Conservation (phyloP, 2,797 vertebrate genomes). For the Poeciliopsis turneri region DNA sequence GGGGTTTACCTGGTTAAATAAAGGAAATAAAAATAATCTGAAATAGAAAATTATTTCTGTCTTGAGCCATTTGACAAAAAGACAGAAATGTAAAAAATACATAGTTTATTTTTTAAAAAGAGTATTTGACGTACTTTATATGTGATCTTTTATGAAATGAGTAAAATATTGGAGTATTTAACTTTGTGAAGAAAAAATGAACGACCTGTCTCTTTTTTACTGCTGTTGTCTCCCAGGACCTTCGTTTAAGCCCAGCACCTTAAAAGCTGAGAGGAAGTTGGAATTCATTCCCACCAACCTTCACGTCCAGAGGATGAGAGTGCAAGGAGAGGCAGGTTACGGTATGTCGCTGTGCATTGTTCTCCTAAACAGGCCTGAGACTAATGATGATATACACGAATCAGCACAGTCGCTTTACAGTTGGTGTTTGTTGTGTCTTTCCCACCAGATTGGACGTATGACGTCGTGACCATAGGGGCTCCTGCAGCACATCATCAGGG, state of each 20-base stretch:
- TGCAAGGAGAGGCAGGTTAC: slow-evolving; percentile 94
- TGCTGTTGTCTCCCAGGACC: slow-evolving; percentile 81
- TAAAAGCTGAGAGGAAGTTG: slow-evolving; percentile 95
- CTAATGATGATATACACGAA: not conserved
- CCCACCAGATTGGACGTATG: slow-evolving; percentile 91
- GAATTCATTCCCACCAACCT: slow-evolving; percentile 98
- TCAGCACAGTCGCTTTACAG: not conserved
- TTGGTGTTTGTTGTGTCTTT: not conserved
- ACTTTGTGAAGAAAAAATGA: not conserved
- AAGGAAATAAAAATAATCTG: not conserved
- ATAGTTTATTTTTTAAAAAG: not conserved
- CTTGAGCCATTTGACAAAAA: not conserved
- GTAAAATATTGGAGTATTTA: not conserved
- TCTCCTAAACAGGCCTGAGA: not conserved
- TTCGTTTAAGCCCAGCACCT: slow-evolving; percentile 96
- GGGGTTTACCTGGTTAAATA: too few relatives aligned
- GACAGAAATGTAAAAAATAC: not conserved
- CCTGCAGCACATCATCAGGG: slow-evolving; percentile 98
- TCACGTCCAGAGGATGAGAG: slow-evolving; percentile 97
- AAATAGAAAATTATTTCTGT: not conserved
- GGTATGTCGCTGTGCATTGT: slow-evolving; percentile 73
- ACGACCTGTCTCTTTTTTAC: not conserved
- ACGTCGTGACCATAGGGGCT: slow-evolving; percentile 95
- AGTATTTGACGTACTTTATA: not conserved
- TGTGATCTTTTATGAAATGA: not conserved